Evolutionary conservation across 2,797 vertebrate species (phyloP).

Genomic region (Eulemur coronatus): DNA sequence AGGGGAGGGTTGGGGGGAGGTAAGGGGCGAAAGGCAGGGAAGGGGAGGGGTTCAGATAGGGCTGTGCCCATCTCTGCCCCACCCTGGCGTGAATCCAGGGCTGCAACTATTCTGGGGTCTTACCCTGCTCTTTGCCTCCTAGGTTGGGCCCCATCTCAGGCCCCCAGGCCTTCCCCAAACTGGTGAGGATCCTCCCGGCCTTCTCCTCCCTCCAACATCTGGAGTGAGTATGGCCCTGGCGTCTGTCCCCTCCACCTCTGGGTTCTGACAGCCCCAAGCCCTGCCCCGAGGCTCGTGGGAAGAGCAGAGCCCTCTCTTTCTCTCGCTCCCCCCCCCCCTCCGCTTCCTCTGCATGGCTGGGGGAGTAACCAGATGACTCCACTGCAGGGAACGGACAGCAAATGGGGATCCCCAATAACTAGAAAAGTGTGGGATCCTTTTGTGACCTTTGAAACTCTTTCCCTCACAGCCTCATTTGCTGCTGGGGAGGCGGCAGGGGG

Average conservation of each 20-base stretch:
- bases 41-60: not conserved
- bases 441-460: not conserved
- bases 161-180: slow-evolving; percentile 86
- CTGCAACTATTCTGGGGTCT: accelerated
- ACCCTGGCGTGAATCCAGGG: not conserved
- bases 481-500: not conserved
- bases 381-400: not conserved
- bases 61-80: not conserved
- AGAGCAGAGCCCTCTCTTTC: not conserved
- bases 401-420: not conserved
- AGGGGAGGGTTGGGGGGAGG: not conserved
- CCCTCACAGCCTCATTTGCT: not conserved
- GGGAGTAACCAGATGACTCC: not conserved
- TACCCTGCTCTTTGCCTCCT: slow-evolving; percentile 31
- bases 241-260: accelerated
- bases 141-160: slow-evolving; percentile 90
- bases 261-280: not conserved
- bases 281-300: not conserved
- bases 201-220: slow-evolving; percentile 91
- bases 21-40: too few species aligned
- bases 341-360: not conserved
- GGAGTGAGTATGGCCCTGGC: slow-evolving; percentile 87
- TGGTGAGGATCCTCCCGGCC: slow-evolving; percentile 89
- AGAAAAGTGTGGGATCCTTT: not conserved
- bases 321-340: accelerated